Conservation (phyloP, 1,140 invertebrate species). For the Ceratina calcarata region DNA sequence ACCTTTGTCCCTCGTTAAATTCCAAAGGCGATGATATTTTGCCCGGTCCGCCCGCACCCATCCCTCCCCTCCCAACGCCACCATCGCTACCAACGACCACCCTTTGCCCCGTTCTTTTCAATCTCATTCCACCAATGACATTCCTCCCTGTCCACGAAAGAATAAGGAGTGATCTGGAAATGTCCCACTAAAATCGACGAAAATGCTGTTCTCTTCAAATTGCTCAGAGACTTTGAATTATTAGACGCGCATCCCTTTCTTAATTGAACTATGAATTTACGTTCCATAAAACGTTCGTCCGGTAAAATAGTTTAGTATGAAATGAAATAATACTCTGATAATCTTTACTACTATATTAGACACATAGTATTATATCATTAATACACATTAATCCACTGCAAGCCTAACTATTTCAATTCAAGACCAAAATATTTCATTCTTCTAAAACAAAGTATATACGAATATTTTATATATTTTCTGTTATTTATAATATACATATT, state of each 20-base stretch:
- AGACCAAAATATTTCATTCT: too few species aligned
- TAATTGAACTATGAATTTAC: not conserved
- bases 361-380: too few species aligned
- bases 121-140: conserved; percentile 24
- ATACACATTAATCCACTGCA: too few species aligned
- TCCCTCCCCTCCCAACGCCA: not conserved
- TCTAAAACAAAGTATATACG: too few species aligned
- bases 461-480: too few species aligned
- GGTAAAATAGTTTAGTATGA: too few species aligned
- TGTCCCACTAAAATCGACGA: not conserved
- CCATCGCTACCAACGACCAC: too few species aligned
- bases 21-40: conserved; percentile 62
- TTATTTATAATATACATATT: too few species aligned
- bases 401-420: too few species aligned
- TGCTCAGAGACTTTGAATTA: not conserved
- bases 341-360: too few species aligned
- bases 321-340: too few species aligned
- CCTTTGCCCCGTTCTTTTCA: conserved; percentile 13
- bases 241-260: not conserved
- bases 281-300: too few species aligned
- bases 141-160: not conserved
- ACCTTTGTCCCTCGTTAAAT: conserved; percentile 69
- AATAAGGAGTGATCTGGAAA: conserved; percentile 18
- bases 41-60: not conserved
- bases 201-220: conserved; percentile 5